phyloP scores from a whole-genome alignment of 2,888 invertebrate genomes.

The Xylota sylvarum region DNA sequence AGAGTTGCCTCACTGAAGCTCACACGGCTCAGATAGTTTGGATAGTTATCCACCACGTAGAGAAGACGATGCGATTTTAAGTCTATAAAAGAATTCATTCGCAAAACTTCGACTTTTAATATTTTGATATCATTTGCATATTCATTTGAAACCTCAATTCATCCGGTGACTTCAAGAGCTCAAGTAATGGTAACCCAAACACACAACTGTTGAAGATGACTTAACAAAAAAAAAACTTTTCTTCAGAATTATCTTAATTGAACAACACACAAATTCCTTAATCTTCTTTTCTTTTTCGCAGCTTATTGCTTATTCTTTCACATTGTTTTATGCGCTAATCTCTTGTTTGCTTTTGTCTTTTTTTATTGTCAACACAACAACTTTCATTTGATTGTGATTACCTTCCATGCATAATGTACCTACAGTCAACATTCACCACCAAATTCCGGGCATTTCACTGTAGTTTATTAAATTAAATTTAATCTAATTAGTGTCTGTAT shows the following conservation, averaged over 20 bases:
- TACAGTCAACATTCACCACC: not conserved
- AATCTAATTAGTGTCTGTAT: slow-evolving; percentile 14
- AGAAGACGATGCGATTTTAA: no score
- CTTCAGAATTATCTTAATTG: not conserved
- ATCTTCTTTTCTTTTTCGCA: not conserved
- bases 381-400: not conserved
- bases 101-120: no score
- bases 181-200: no score
- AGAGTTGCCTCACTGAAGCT: no score
- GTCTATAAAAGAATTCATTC: no score
- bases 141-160: no score
- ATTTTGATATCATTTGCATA: no score
- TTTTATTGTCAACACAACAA: slow-evolving; percentile 9
- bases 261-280: not conserved
- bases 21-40: no score
- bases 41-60: no score
- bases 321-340: slow-evolving; percentile 2
- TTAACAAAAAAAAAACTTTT: not conserved
- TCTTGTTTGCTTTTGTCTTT: not conserved
- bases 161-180: no score
- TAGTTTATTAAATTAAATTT: not conserved
- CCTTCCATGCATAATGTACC: not conserved
- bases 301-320: not conserved
- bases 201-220: no score
- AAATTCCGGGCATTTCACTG: not conserved